Percentiles rank a stretch among this genome's conserved stretches.
Conservation (phyloP, 1,140 invertebrate genomes). For the Carcinoscorpius rotundicauda region DNA sequence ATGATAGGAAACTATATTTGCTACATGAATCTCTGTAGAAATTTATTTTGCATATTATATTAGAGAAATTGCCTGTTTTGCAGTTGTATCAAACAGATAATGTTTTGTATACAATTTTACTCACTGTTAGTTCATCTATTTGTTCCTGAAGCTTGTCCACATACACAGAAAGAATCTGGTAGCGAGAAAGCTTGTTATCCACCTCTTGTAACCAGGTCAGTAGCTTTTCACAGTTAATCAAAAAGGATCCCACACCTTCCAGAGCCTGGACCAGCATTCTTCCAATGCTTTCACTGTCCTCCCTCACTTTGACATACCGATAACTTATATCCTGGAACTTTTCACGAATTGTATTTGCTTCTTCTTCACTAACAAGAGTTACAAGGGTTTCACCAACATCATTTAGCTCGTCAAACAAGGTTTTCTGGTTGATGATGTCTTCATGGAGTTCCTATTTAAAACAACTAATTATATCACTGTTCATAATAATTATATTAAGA, state of each 20-base stretch:
- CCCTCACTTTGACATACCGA: slow-evolving; percentile 64
- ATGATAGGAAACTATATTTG: no score
- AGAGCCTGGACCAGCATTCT: slow-evolving; percentile 62
- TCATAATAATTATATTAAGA: no score
- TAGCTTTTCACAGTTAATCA: slow-evolving; percentile 81
- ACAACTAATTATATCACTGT: slow-evolving; percentile 9
- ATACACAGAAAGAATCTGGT: slow-evolving; percentile 71
- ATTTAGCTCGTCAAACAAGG: slow-evolving; percentile 71
- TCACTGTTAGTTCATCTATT: slow-evolving; percentile 77
- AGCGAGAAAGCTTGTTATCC: slow-evolving; percentile 62
- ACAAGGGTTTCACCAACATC: slow-evolving; percentile 76
- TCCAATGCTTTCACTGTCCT: slow-evolving; percentile 68
- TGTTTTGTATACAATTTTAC: no score
- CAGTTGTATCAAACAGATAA: no score
- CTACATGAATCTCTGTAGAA: no score
- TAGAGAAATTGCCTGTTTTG: no score
- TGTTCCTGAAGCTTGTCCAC: slow-evolving; percentile 80
- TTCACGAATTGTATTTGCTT: slow-evolving; percentile 69
- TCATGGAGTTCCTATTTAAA: slow-evolving; percentile 52
- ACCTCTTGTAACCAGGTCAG: slow-evolving; percentile 86
- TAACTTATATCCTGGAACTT: slow-evolving; percentile 74
- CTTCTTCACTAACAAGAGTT: slow-evolving; percentile 82
- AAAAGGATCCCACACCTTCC: slow-evolving; percentile 71
- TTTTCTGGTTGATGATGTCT: slow-evolving; percentile 73
- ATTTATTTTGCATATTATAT: no score